phyloP scores from a whole-genome alignment of 2,797 vertebrate genomes.

The Kryptopterus vitreolus region DNA sequence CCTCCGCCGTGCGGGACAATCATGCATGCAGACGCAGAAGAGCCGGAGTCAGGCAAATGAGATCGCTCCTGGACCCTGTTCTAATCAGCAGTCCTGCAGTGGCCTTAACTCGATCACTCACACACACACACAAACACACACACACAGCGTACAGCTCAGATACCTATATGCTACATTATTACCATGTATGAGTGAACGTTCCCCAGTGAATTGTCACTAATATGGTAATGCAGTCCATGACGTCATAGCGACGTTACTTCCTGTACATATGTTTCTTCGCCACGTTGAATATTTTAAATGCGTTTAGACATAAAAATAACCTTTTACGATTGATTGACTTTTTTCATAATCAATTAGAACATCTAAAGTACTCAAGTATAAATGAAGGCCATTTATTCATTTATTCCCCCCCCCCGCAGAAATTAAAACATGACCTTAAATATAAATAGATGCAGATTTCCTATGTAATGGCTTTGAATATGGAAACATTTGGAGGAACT shows the following conservation, averaged over 20 bases:
- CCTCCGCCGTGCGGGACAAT: slow-evolving; percentile 29
- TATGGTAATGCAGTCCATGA: background rate
- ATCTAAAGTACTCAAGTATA: background rate
- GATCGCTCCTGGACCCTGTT: slow-evolving; percentile 18
- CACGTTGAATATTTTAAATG: background rate
- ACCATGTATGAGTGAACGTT: background rate
- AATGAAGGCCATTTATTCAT: slow-evolving; percentile 9
- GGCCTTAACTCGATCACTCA: slow-evolving; percentile 32
- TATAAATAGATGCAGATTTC: slow-evolving; percentile 4
- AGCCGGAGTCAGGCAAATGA: slow-evolving; percentile 37
- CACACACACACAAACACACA: slow-evolving; percentile 3
- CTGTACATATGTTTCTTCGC: background rate
- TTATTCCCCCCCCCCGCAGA: background rate
- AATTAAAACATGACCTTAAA: slow-evolving; percentile 1
- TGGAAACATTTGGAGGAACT: background rate
- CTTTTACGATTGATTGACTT: background rate
- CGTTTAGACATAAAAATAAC: background rate
- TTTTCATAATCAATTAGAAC: background rate
- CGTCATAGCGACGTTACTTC: background rate
- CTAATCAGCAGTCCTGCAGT: slow-evolving; percentile 38
- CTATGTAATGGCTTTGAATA: background rate
- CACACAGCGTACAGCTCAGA: slow-evolving; percentile 2
- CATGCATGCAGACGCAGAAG: slow-evolving; percentile 37
- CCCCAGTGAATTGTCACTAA: background rate
- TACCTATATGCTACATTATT: background rate